Evolutionary conservation across 2,113 vertebrate species (phyloP).

Genomic region (Antechinus stuartii): DNA sequence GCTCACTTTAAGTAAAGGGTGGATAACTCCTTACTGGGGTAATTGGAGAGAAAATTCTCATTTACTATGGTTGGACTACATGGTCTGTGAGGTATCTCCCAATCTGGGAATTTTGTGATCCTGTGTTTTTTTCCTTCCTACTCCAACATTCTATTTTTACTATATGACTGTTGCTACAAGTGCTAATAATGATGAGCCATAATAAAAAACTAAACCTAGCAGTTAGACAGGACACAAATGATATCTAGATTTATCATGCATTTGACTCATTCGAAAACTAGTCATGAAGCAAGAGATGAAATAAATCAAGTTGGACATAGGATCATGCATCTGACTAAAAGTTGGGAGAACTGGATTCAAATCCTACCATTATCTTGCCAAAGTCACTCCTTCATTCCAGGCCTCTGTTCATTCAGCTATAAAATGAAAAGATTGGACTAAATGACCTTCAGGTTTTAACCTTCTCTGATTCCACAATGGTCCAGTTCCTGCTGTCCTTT

Average conservation of each 20-base stretch:
- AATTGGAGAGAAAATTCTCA: not conserved
- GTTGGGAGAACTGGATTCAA: not conserved
- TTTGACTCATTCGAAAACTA: not conserved
- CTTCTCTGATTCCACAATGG: not conserved
- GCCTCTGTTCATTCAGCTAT: not conserved
- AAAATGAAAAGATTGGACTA: not conserved
- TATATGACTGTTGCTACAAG: not conserved
- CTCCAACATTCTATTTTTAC: not conserved
- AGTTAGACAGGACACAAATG: not conserved
- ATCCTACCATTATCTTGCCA: not conserved
- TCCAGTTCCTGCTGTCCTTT: not conserved
- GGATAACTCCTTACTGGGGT: not conserved
- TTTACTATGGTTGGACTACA: not conserved
- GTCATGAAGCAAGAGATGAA: not conserved
- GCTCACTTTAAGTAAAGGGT: not conserved
- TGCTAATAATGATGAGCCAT: not conserved
- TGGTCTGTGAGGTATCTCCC: not conserved
- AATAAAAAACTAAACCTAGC: not conserved
- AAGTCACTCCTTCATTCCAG: not conserved
- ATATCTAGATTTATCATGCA: not conserved
- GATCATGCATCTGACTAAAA: not conserved
- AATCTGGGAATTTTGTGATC: not conserved
- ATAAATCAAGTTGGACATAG: not conserved
- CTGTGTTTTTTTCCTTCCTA: not conserved
- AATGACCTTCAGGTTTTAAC: not conserved